Percentiles rank a stretch among this genome's conserved stretches.
phyloP scores from a whole-genome alignment of 1,140 invertebrate genomes.

The Ericerus pela region DNA sequence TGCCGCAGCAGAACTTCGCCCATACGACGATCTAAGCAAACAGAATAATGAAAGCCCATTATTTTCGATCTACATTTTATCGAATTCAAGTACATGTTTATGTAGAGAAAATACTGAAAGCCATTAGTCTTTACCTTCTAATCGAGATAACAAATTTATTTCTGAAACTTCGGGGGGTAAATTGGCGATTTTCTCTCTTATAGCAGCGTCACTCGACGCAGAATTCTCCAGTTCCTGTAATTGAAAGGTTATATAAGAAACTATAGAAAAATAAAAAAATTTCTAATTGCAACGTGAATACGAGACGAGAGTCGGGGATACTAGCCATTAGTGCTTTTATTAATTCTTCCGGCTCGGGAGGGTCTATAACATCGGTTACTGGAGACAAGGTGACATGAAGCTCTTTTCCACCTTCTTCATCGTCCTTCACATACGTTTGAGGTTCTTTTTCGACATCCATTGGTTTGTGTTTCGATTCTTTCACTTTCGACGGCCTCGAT shows the following conservation, averaged over 20 bases:
- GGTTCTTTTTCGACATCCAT: constrained; percentile 26
- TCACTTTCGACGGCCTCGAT: constrained; percentile 11
- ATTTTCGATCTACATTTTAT: not conserved
- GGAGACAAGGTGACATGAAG: constrained; percentile 58
- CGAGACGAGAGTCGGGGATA: constrained; percentile 13
- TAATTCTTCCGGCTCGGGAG: constrained; percentile 75
- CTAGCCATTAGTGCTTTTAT: constrained; percentile 54
- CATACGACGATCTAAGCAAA: constrained; percentile 44
- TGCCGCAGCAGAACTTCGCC: constrained; percentile 53
- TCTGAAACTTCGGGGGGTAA: constrained; percentile 89
- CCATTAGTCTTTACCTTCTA: constrained; percentile 44
- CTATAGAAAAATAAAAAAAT: constrained; percentile 6
- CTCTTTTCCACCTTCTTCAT: constrained; percentile 54
- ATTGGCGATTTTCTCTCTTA: constrained; percentile 82
- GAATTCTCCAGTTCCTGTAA: constrained; percentile 79
- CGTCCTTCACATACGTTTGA: constrained; percentile 36
- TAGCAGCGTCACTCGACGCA: constrained; percentile 81
- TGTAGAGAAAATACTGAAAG: not conserved
- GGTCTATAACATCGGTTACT: constrained; percentile 60
- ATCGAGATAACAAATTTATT: constrained; percentile 62
- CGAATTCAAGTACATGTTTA: not conserved
- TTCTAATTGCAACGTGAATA: not conserved
- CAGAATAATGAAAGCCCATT: not conserved
- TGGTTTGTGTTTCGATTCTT: constrained; percentile 26
- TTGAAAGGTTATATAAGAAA: constrained; percentile 15